Percentiles rank a stretch among this genome's conserved stretches.
Evolutionary conservation across 2,888 invertebrate species (phyloP).

Genomic region (Eilema caniola): DNA sequence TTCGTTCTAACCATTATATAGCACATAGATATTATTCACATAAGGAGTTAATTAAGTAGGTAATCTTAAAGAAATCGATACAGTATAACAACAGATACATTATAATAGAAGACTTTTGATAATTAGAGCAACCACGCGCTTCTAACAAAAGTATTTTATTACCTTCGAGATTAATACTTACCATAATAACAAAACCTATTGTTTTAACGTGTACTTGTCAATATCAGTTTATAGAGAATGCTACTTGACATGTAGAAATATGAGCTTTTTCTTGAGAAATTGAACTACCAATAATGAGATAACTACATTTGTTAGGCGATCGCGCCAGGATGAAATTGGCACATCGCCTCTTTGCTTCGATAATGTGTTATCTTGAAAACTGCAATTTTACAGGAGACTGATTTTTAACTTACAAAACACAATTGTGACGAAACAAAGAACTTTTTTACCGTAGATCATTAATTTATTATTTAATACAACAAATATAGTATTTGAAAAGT

Average conservation of each 20-base stretch:
- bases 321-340: too few species aligned
- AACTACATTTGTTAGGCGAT: neutral
- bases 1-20: too few species aligned
- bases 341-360: too few species aligned
- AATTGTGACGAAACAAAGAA: too few species aligned
- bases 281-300: slow-evolving; percentile 21
- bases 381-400: too few species aligned
- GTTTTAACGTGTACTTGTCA: slow-evolving; percentile 43
- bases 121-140: slow-evolving; percentile 35
- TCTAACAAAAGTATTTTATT: slow-evolving; percentile 39
- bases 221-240: slow-evolving; percentile 43
- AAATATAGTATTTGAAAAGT: too few species aligned
- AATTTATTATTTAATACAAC: too few species aligned
- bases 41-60: neutral
- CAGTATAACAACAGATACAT: slow-evolving; percentile 28
- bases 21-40: neutral
- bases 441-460: too few species aligned
- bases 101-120: slow-evolving; percentile 33
- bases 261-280: slow-evolving; percentile 44
- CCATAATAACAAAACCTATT: slow-evolving; percentile 32
- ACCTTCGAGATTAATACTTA: slow-evolving; percentile 28
- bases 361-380: too few species aligned
- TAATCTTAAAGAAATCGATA: slow-evolving; percentile 1
- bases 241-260: slow-evolving; percentile 46
- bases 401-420: too few species aligned